A percentile compares a stretch with the other conserved stretches of the same genome.
phyloP scores from a whole-genome alignment of 2,113 vertebrate genomes.

The Podiceps cristatus region DNA sequence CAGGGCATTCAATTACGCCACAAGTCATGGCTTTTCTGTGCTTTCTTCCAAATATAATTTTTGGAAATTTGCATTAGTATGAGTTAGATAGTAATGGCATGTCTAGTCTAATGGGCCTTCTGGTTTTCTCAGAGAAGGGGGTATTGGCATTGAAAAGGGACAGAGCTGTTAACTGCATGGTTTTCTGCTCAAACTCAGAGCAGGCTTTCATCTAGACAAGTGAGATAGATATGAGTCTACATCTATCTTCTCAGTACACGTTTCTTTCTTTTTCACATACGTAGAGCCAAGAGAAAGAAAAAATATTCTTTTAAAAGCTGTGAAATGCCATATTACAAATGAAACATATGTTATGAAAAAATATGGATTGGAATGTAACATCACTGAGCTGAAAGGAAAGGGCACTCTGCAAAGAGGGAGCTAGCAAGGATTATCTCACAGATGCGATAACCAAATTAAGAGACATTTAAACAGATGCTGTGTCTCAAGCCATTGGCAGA shows the following conservation, averaged over 20 bases:
- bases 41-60: neutral
- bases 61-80: neutral
- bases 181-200: neutral
- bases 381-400: neutral
- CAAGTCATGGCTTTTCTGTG: fast-evolving
- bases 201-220: neutral
- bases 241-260: neutral
- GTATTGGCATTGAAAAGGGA: neutral
- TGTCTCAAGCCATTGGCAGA: neutral
- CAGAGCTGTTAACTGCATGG: neutral
- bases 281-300: neutral
- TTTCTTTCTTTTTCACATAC: neutral
- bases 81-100: neutral
- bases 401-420: neutral
- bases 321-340: neutral
- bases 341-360: neutral
- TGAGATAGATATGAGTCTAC: neutral
- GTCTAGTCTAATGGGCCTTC: neutral
- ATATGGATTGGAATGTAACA: neutral
- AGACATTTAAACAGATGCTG: neutral
- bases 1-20: fast-evolving
- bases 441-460: neutral
- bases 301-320: neutral
- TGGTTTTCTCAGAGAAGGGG: neutral
- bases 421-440: neutral